phyloP scores from a whole-genome alignment of 1,140 invertebrate species.

The Arctopsyche grandis region DNA sequence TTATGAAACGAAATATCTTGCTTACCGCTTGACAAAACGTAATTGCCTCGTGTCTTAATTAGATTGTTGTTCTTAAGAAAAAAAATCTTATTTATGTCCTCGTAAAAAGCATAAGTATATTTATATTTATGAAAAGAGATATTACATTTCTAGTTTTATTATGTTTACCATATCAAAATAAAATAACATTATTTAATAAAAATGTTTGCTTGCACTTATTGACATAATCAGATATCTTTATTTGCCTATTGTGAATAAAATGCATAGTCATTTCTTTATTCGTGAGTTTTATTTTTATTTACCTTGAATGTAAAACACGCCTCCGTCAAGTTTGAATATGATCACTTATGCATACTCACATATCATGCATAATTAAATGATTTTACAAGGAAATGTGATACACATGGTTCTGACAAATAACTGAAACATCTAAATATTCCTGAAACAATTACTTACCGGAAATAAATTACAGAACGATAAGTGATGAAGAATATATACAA shows the following conservation, averaged over 20 bases:
- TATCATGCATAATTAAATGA: too few relatives aligned
- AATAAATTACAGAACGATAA: too few relatives aligned
- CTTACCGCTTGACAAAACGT: conserved; percentile 55
- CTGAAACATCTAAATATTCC: too few relatives aligned
- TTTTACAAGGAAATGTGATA: too few relatives aligned
- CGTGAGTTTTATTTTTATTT: conserved; percentile 42
- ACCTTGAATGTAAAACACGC: neutral
- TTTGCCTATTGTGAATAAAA: conserved; percentile 56
- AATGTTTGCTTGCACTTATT: conserved; percentile 54
- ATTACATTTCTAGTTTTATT: conserved; percentile 54
- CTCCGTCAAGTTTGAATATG: too few relatives aligned
- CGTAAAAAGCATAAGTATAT: conserved; percentile 37
- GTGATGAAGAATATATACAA: too few relatives aligned
- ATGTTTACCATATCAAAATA: conserved; percentile 54
- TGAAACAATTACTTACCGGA: too few relatives aligned
- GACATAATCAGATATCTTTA: conserved; percentile 49
- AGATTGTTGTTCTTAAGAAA: conserved; percentile 54
- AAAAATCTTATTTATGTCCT: conserved; percentile 49
- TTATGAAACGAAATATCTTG: conserved; percentile 49
- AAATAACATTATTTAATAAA: conserved; percentile 43
- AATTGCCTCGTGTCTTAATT: conserved; percentile 55
- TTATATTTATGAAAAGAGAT: conserved; percentile 50
- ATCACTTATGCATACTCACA: too few relatives aligned
- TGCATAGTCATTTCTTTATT: conserved; percentile 55
- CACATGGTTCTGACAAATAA: too few relatives aligned